Evolutionary conservation across 2,113 vertebrate species (phyloP).

Genomic region (Dipodomys stephensi): DNA sequence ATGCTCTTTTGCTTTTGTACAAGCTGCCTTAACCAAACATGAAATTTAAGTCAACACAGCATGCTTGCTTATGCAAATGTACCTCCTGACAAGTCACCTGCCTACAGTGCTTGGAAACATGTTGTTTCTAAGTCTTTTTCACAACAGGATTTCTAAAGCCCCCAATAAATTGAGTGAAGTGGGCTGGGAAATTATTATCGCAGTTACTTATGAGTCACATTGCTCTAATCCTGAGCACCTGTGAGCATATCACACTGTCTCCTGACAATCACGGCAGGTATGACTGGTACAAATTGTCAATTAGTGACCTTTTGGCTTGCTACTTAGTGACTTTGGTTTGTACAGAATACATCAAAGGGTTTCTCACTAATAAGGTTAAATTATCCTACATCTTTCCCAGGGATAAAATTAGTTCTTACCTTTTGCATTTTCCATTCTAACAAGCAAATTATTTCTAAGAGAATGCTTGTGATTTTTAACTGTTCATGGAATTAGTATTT

Average conservation of each 20-base stretch:
- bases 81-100: not conserved
- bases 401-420: slow-evolving; percentile 29
- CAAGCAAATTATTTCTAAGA: slow-evolving; percentile 44
- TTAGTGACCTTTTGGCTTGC: not conserved
- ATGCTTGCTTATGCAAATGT: not conserved
- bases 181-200: not conserved
- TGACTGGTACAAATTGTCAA: not conserved
- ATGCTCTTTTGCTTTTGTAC: not conserved
- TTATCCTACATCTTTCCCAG: not conserved
- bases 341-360: not conserved
- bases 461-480: not conserved
- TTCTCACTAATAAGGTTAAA: slow-evolving; percentile 21
- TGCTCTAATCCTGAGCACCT: not conserved
- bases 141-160: not conserved
- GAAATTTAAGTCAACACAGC: not conserved
- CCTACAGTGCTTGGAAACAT: not conserved
- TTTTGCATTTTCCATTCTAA: slow-evolving; percentile 25
- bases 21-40: not conserved
- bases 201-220: not conserved
- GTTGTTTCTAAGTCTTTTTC: not conserved
- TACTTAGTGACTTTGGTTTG: not conserved
- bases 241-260: not conserved
- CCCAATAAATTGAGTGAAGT: not conserved
- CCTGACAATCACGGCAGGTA: not conserved
- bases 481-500: slow-evolving; percentile 19